Conservation (phyloP, 2,888 invertebrate genomes). For the Camponotus fellah region DNA sequence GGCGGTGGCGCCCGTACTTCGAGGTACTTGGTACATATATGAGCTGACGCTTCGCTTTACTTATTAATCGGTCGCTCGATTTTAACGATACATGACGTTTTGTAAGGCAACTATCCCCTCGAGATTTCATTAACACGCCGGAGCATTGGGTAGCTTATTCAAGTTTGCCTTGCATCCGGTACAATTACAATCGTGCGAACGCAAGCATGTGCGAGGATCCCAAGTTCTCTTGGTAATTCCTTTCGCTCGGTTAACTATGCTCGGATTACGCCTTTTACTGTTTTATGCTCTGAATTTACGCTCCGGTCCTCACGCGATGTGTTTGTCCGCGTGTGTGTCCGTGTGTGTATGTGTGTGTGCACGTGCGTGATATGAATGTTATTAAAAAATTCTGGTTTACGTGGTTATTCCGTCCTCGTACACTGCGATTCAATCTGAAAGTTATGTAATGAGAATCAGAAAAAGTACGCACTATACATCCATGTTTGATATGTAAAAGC, state of each 20-base stretch:
- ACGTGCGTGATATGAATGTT: neutral
- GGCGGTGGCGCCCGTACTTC: neutral
- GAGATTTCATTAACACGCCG: conserved; percentile 44
- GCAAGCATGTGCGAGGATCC: neutral
- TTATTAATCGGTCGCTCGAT: conserved; percentile 33
- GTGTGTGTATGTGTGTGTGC: neutral
- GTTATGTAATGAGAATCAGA: conserved; percentile 27
- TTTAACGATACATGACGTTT: conserved; percentile 48
- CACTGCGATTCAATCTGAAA: neutral
- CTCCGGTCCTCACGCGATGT: neutral
- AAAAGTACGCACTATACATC: neutral
- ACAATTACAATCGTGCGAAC: conserved; percentile 32
- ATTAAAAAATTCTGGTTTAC: conserved; percentile 19
- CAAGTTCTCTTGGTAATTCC: conserved; percentile 46
- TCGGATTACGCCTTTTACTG: conserved; percentile 23
- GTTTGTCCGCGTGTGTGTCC: neutral
- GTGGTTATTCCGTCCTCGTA: conserved; percentile 2
- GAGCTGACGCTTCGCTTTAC: conserved; percentile 1
- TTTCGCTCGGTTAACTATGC: conserved; percentile 25
- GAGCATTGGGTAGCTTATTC: conserved; percentile 28
- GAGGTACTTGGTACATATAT: neutral
- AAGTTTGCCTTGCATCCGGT: conserved; percentile 41
- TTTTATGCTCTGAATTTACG: neutral
- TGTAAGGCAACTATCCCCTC: conserved; percentile 20
- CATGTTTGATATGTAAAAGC: conserved; percentile 10